Conservation (phyloP, 2,113 vertebrate species). For the Camelus bactrianus region DNA sequence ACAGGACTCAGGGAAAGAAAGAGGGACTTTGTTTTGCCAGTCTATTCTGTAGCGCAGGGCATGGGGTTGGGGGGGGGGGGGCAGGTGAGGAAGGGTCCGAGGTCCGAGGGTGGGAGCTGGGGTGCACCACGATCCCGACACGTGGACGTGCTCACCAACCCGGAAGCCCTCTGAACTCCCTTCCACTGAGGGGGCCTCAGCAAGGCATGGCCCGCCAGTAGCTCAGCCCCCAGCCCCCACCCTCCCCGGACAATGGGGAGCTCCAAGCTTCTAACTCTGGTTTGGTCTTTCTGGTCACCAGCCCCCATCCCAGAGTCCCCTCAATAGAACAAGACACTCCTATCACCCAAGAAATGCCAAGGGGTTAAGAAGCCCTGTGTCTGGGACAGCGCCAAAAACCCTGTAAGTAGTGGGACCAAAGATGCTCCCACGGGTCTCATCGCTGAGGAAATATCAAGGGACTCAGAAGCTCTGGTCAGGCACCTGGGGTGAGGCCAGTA, state of each 20-base stretch:
- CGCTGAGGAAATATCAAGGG: neutral
- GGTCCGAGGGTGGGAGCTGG: too few species aligned
- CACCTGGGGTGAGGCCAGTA: neutral
- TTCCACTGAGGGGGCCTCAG: neutral
- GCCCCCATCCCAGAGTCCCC: neutral
- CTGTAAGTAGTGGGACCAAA: neutral
- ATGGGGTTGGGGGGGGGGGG: too few species aligned
- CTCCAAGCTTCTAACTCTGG: too few species aligned
- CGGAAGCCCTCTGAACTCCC: neutral
- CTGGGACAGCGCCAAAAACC: neutral
- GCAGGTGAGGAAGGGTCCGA: neutral
- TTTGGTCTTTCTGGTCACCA: neutral
- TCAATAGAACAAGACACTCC: neutral
- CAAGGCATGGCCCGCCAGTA: neutral
- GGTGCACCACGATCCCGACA: fast-evolving
- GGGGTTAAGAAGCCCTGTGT: neutral
- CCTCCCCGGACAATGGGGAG: neutral
- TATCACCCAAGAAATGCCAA: neutral
- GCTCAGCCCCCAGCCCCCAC: neutral
- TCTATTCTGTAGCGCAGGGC: neutral
- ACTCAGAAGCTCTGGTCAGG: neutral
- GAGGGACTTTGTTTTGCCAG: neutral
- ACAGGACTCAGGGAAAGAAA: neutral
- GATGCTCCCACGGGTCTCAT: neutral
- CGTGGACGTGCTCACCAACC: too few species aligned